These are phyloP conservation scores for Lordiphosa stackelbergi DNA, from an alignment of 1,140 invertebrate genomes.

Conservation along the genomic window DNA sequence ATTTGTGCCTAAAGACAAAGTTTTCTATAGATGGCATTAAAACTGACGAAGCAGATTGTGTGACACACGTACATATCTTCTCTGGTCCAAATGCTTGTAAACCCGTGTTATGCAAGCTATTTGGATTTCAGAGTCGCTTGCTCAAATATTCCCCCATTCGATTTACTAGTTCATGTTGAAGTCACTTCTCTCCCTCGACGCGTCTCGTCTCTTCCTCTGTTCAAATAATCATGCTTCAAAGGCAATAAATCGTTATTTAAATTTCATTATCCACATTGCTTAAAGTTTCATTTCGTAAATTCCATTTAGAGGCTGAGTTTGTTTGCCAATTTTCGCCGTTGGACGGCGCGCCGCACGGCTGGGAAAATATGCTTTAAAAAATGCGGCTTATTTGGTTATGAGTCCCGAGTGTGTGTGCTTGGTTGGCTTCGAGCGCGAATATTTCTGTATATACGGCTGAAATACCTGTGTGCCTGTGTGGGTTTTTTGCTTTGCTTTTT, in stretches of 20 bases:
- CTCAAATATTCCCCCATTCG: not conserved
- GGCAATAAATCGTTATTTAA: conserved; percentile 75
- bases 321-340: conserved; percentile 40
- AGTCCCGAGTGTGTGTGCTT: conserved; percentile 59
- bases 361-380: conserved; percentile 61
- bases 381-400: conserved; percentile 70
- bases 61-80: too few species aligned
- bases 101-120: too few species aligned
- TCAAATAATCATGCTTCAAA: conserved; percentile 74
- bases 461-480: conserved; percentile 27
- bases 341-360: conserved; percentile 13
- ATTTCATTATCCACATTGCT: conserved; percentile 68
- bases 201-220: conserved; percentile 23
- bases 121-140: too few species aligned
- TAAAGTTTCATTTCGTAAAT: conserved; percentile 65
- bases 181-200: conserved; percentile 14
- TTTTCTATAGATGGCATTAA: too few species aligned
- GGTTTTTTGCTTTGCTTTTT: conserved; percentile 10
- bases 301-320: conserved; percentile 33
- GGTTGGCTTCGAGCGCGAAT: conserved; percentile 31
- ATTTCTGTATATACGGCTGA: conserved; percentile 48
- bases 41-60: too few species aligned
- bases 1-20: too few species aligned
- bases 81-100: too few species aligned
- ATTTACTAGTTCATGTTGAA: conserved; percentile 8